Evolutionary conservation across 2,113 vertebrate genomes (phyloP).

Genomic region (Istiophorus platypterus): DNA sequence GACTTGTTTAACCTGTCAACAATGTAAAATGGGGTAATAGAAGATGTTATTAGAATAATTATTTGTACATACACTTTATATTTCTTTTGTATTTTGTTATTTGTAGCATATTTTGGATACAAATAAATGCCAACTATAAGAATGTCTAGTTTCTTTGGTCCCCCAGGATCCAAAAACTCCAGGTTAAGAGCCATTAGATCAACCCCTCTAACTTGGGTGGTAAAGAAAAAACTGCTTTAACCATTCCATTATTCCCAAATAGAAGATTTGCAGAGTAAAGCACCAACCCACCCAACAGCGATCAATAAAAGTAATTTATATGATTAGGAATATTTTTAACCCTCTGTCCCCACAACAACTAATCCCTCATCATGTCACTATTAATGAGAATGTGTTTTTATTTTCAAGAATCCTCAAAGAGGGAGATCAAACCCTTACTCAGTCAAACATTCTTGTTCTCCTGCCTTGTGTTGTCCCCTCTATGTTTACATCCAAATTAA

Average conservation of each 20-base stretch:
- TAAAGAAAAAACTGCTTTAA: neutral
- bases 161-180: neutral
- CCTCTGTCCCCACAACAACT: neutral
- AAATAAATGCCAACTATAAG: neutral
- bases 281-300: neutral
- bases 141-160: neutral
- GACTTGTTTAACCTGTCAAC: neutral
- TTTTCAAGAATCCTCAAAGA: neutral
- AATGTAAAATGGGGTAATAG: neutral
- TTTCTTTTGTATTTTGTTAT: neutral
- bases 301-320: constrained; percentile 4
- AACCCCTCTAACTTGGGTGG: neutral
- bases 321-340: neutral
- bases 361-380: neutral
- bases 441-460: neutral
- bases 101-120: neutral
- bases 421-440: neutral
- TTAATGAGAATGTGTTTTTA: constrained; percentile 7
- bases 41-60: neutral
- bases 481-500: neutral
- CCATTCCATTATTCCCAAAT: constrained; percentile 2
- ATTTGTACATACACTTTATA: neutral
- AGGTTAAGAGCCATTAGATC: neutral
- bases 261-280: neutral
- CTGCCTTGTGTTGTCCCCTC: neutral